A percentile compares a stretch with the other conserved stretches of the same genome.
Evolutionary conservation across 2,797 vertebrate species (phyloP).

Genomic region (Myiotriccus ornatus): DNA sequence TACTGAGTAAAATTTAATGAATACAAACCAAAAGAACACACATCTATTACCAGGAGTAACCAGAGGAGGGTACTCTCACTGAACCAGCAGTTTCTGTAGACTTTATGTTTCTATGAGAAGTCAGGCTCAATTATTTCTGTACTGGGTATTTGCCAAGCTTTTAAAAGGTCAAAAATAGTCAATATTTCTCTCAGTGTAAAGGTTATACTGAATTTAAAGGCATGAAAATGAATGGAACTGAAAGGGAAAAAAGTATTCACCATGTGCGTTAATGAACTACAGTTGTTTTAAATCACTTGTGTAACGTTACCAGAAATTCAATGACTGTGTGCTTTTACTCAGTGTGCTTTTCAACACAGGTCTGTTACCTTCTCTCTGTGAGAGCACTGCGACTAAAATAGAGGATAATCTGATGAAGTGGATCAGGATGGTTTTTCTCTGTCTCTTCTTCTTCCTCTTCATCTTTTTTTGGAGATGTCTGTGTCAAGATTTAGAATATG

Average conservation of each 20-base stretch:
- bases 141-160: not conserved
- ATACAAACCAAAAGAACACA: not conserved
- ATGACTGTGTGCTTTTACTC: not conserved
- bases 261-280: not conserved
- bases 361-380: constrained; percentile 89
- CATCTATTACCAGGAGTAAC: not conserved
- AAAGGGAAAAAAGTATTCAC: not conserved
- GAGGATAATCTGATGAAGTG: constrained; percentile 97
- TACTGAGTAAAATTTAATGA: not conserved
- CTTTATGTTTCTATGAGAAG: not conserved
- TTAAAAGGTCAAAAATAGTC: not conserved
- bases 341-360: not conserved
- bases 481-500: constrained; percentile 62
- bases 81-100: not conserved
- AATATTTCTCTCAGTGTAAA: not conserved
- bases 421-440: constrained; percentile 87
- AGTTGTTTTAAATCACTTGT: not conserved
- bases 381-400: constrained; percentile 96
- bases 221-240: not conserved
- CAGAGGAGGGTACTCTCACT: not conserved
- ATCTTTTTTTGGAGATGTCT: constrained; percentile 88
- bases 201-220: not conserved
- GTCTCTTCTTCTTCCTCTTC: constrained; percentile 93
- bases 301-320: not conserved
- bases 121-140: not conserved